phyloP scores from a whole-genome alignment of 2,113 vertebrate species.

The Aptenodytes forsteri region DNA sequence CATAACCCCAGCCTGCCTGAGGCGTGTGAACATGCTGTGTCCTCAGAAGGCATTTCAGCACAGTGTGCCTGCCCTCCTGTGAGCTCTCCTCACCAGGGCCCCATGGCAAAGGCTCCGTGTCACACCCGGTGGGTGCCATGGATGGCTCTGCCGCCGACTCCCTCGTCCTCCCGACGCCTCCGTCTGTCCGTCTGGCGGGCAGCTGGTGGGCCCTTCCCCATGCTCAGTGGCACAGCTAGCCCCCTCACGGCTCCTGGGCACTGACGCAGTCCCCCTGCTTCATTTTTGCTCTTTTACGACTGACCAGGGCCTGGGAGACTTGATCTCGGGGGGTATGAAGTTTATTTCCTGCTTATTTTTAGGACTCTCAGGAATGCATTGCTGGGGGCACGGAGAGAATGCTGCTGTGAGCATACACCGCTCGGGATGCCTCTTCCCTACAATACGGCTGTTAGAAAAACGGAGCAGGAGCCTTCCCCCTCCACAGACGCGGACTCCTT shows the following conservation, averaged over 20 bases:
- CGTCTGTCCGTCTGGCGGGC: accelerated
- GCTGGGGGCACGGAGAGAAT: accelerated
- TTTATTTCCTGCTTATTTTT: not conserved
- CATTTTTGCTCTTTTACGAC: not conserved
- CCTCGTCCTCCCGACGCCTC: accelerated
- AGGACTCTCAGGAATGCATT: accelerated
- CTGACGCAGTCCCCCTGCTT: accelerated
- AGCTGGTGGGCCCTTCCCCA: not conserved
- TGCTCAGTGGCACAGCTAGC: not conserved
- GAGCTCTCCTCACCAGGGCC: not conserved
- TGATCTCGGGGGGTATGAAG: accelerated
- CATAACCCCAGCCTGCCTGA: accelerated
- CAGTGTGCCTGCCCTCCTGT: accelerated
- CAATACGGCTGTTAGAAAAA: accelerated
- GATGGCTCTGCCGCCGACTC: accelerated
- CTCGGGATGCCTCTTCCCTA: too few species aligned
- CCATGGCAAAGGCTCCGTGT: accelerated
- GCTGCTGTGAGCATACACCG: too few species aligned
- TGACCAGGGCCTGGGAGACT: not conserved
- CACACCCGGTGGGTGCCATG: accelerated
- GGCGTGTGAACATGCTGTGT: accelerated
- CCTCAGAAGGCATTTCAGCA: accelerated
- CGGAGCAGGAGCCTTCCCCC: not conserved
- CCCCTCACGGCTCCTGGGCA: not conserved
- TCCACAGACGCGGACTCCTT: accelerated